Evolutionary conservation across 2,797 vertebrate genomes (phyloP), one percentile per base, ranked within the genome.

Genomic region (Nasua narica): DNA sequence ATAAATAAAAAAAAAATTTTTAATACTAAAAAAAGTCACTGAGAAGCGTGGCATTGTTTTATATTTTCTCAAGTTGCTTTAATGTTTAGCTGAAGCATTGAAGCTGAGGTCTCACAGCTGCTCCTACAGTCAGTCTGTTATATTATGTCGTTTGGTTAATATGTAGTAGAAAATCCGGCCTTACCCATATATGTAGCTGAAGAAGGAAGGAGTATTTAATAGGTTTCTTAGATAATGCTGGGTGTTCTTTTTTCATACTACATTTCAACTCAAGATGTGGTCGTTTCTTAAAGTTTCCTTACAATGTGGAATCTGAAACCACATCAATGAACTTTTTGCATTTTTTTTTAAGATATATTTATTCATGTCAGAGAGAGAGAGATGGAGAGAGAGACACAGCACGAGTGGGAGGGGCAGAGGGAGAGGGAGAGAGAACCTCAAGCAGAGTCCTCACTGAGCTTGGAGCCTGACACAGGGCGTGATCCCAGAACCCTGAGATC

Each of bases 201-300:
- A 88, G 90, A 69, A 69, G 9, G 32, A 48, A 93, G 35, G 40
- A 89, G n/a, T 21, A 32, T 93, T 89, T 85, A 29, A 74, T 35
- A 70, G 16, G 37, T 13, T 81, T 91, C 72, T 92, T 62, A 58
- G 60, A 50, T 70, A 83, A 87, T 50, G 23, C 32, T 37, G 46
- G 10, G 0, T 72, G 14, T 90, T 91, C 43, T 83, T 83, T 60
- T 90, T 56, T 84, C 19, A 88, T 88, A 72, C 32, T 54, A 35
- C 0, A 32, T 13, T 7, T 50, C 78, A 91, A 91, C 29, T 84
- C 18, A 94, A 82, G 50, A 60, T 77, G 23, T 32, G 23, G 18
- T 54, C 13, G 11, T 90, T 90, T 87, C 60, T 91, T 78, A 70
- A 70, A 90, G 32, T 58, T 92, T 46, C 27, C 18, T 88, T 94